These are phyloP conservation scores for Actinemys pallida DNA, from an alignment of 2,113 vertebrate genomes.

Conservation along the genomic window DNA sequence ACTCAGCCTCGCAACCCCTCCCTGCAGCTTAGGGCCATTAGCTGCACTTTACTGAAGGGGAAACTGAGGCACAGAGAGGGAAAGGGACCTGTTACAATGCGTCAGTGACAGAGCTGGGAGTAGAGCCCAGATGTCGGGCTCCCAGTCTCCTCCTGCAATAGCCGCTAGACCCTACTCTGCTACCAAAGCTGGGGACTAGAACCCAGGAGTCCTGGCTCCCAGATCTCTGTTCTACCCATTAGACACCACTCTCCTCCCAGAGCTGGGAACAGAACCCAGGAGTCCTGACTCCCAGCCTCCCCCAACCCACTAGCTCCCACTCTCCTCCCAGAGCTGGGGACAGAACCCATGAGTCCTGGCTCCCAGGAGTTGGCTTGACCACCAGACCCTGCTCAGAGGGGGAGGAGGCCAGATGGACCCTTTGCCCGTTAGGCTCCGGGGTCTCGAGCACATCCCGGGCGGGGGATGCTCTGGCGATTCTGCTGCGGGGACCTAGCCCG, in stretches of 20 bases:
- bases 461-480: fast-evolving
- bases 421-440: not conserved
- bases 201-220: not conserved
- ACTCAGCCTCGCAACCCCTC: not conserved
- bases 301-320: no score
- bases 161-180: not conserved
- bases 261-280: no score
- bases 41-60: not conserved
- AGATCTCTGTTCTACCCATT: not conserved
- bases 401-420: not conserved
- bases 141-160: not conserved
- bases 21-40: not conserved
- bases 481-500: not conserved
- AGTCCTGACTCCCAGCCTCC: no score
- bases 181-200: not conserved
- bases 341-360: not conserved
- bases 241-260: not conserved
- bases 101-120: not conserved
- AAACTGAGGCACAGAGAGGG: not conserved
- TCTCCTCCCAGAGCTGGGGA: no score
- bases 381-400: not conserved
- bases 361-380: not conserved
- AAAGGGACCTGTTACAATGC: not conserved
- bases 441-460: no score
- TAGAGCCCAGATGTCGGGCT: not conserved